Evolutionary conservation across 2,888 invertebrate species (phyloP).

Genomic region (Heliconius charithonia): DNA sequence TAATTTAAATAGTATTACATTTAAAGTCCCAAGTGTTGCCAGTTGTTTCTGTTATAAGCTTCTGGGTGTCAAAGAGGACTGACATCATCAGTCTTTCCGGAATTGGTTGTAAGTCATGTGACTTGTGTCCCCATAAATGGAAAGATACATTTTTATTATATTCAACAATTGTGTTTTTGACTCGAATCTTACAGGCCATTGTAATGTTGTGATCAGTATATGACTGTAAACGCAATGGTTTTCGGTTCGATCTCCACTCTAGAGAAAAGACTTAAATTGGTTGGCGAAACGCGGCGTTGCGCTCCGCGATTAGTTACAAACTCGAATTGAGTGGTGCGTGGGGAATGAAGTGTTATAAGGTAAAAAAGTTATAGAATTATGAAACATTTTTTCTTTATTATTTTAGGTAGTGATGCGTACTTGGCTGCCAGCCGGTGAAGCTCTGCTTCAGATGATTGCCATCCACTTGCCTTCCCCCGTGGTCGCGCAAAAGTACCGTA

Average conservation of each 20-base stretch:
- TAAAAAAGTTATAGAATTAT: too few relatives aligned
- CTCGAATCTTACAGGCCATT: neutral
- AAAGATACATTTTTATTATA: constrained; percentile 80
- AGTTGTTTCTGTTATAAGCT: constrained; percentile 65
- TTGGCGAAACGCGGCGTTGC: neutral
- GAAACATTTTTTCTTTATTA: constrained; percentile 5
- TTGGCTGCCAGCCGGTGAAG: constrained; percentile 99
- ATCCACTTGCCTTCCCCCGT: constrained; percentile 99
- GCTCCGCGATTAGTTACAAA: neutral
- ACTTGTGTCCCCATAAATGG: constrained; percentile 71
- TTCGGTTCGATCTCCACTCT: neutral
- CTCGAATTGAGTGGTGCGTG: neutral
- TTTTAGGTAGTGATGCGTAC: constrained; percentile 96
- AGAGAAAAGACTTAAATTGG: neutral
- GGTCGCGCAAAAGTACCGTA: constrained; percentile 99
- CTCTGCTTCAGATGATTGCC: constrained; percentile 99
- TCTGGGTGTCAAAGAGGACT: constrained; percentile 83
- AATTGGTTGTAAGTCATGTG: constrained; percentile 70
- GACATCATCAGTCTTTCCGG: constrained; percentile 70
- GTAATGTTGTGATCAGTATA: neutral
- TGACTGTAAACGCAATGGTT: neutral
- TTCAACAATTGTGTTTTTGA: constrained; percentile 85
- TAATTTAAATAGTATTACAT: neutral
- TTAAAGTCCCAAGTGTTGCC: constrained; percentile 80
- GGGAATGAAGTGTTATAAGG: neutral